These are phyloP conservation scores for Hydrotaea cyrtoneurina DNA, from an alignment of 2,888 invertebrate genomes.

Conservation along the genomic window DNA sequence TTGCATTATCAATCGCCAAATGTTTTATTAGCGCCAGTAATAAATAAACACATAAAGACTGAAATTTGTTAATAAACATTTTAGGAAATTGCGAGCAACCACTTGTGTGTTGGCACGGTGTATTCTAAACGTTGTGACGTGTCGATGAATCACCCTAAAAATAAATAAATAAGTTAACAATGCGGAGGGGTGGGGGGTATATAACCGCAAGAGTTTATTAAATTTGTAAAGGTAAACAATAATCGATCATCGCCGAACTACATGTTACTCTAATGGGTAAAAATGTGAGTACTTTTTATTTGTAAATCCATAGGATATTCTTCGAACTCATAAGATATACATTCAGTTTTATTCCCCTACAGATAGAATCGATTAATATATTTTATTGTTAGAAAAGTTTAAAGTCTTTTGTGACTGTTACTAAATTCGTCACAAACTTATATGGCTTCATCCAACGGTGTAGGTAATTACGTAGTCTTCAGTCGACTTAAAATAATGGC, in stretches of 20 bases:
- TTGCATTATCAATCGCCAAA: slow-evolving; percentile 2
- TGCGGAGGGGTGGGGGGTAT: too few relatives aligned
- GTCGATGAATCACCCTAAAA: not conserved
- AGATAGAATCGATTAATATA: too few relatives aligned
- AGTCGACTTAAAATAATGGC: not conserved
- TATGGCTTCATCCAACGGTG: not conserved
- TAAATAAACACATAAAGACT: slow-evolving; percentile 11
- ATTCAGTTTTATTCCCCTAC: too few relatives aligned
- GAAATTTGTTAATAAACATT: not conserved
- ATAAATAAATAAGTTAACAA: not conserved
- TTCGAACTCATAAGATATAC: too few relatives aligned
- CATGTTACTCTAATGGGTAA: not conserved
- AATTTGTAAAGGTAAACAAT: not conserved
- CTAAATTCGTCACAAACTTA: not conserved
- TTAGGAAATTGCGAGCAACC: not conserved
- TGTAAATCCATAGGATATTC: too few relatives aligned
- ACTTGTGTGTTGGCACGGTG: not conserved
- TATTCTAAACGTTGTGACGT: not conserved
- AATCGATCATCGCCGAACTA: not conserved
- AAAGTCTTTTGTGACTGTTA: not conserved
- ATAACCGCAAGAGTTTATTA: not conserved
- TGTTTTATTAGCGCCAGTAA: slow-evolving; percentile 21
- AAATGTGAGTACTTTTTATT: too few relatives aligned
- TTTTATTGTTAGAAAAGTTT: not conserved
- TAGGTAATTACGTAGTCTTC: not conserved